Base-by-base conservation (phyloP, 2,888 invertebrate genomes). In the Rhagophthalmus giganteus region DNA sequence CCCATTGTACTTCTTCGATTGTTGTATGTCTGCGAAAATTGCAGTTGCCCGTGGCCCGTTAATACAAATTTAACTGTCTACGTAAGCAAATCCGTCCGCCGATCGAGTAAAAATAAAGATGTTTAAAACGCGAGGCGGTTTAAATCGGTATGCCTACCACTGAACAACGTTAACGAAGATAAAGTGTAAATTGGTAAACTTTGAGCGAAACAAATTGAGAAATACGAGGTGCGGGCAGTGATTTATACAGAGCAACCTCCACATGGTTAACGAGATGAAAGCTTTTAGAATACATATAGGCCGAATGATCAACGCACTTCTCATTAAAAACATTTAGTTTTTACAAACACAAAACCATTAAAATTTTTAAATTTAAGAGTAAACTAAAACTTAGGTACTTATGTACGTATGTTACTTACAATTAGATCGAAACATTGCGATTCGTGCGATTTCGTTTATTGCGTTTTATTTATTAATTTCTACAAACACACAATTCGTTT, bases 131-230 rank as follows among this genome's bases (percentile, higher is more conserved):
- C n/a, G n/a, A n/a, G n/a, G n/a, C n/a, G n/a, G n/a, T n/a, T n/a
- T n/a, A n/a, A n/a, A n/a, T n/a, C n/a, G n/a, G n/a, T n/a, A n/a
- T n/a, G n/a, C n/a, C n/a, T 20, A 20, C 20, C 20, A 20, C 7
- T 48, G 52, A 42, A 35, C 57, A 57, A 65, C 64, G 56, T 55
- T 66, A 65, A 66, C 62, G 54, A 64, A 65, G 67, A 67, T 64
- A 65, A 64, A 66, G 61, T 63, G 64, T 64, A 64, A 64, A 67
- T 65, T 67, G 61, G 64, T 61, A 63, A 64, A 65, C 60, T 62
- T 56, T 54, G 55, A 57, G 58, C 62, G 63, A 63, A 66, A 65
- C 65, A 64, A 67, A 67, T 67, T 65, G 65, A 64, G 66, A 64
- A 65, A 64, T 65, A 65, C 63, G 62, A 60, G 61, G 60, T 62